Conservation (phyloP, 2,113 vertebrate species). For the Grammomys surdaster region DNA sequence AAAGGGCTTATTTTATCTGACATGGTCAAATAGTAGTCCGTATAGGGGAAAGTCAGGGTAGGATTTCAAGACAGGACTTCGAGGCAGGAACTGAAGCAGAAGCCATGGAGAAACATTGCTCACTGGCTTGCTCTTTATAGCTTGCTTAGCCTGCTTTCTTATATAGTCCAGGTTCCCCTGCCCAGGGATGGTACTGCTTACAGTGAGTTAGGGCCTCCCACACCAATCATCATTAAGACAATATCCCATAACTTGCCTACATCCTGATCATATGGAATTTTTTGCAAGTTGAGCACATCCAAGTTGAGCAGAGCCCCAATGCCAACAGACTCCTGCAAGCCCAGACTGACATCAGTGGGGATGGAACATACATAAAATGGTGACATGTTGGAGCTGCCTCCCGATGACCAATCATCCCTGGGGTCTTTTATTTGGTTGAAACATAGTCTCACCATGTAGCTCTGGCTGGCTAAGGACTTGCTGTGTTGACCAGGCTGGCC, state of each 20-base stretch:
- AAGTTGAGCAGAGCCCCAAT: neutral
- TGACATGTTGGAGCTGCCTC: neutral
- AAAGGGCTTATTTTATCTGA: neutral
- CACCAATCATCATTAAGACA: neutral
- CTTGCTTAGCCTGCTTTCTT: neutral
- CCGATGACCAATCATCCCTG: neutral
- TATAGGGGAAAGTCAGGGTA: neutral
- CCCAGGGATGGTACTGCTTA: neutral
- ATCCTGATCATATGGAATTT: neutral
- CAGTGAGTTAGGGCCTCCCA: too few species aligned
- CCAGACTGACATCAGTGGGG: neutral
- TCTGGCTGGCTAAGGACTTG: neutral
- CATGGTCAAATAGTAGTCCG: neutral
- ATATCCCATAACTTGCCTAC: too few species aligned
- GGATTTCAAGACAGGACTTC: neutral
- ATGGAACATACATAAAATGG: neutral
- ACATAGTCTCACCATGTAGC: neutral
- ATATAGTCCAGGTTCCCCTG: too few species aligned
- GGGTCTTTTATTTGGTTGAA: neutral
- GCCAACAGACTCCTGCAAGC: neutral
- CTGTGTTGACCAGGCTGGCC: neutral
- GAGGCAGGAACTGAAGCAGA: neutral
- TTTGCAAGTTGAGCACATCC: neutral
- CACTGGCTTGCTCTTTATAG: neutral
- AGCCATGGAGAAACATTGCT: neutral